Base-by-base conservation (phyloP, 2,113 vertebrate genomes). In the Lucifuga dentata region DNA sequence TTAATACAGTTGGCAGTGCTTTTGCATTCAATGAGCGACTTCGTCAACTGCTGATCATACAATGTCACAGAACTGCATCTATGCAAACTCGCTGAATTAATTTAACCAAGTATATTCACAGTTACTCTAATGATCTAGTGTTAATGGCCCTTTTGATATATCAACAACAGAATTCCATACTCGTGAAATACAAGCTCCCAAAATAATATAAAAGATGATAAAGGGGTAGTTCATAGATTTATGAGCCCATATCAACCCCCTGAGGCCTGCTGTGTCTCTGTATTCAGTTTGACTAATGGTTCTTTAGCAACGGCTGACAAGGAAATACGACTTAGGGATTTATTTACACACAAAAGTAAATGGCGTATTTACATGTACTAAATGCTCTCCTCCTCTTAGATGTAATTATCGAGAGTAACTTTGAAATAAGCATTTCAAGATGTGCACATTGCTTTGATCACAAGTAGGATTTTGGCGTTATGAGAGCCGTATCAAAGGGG, bases 151-250 rank as follows among this genome's bases (percentile, higher is more conserved):
- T 49, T 78, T 60, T 45, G 51, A 74, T 49, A 43, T 0, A 50
- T 49, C 17, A 57, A 53, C 29, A 55, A 32, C 67, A 40, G 21
- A 53, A 46, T 33, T 39, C 12, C 40, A 38, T n/a, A n/a, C 10
- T 44, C 59, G 60, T 55, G 44, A 60, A 79, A 77, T 24, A 45
- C 62, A 59, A 55, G 53, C 73, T 48, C 51, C 59, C 26, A 51
- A 81, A 78, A 88, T 80, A 76, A 83, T 73, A 69, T 77, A 64
- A 71, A 80, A 79, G 55, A 73, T 73, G 78, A 83, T 79, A 78
- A 84, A 83, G 69, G 67, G 38, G 35, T 57, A 75, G 63, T 79
- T 71, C 23, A 49, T 67, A 67, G 80, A 88, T 90, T 76, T 80
- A 88, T 88, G 76, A 83, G 74, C 80, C 76, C 59, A 51, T 85